Percentiles rank a stretch among this genome's conserved stretches.
phyloP scores from a whole-genome alignment of 2,888 invertebrate genomes.

The Cenopis cana region DNA sequence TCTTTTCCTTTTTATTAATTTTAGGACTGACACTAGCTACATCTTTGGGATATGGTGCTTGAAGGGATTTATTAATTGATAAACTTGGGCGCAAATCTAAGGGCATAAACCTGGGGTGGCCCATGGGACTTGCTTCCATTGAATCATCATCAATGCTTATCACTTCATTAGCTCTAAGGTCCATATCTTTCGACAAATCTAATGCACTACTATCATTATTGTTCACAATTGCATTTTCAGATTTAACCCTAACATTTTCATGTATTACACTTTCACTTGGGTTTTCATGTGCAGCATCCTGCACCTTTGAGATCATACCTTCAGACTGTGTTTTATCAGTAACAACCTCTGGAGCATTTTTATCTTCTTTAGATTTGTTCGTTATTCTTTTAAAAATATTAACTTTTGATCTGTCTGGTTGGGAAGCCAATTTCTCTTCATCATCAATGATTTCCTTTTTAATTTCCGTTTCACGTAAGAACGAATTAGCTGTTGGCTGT shows the following conservation, averaged over 20 bases:
- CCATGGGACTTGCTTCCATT: slow-evolving; percentile 66
- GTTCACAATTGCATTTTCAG: slow-evolving; percentile 77
- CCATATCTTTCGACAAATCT: slow-evolving; percentile 80
- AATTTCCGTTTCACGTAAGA: slow-evolving; percentile 72
- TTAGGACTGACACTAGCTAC: slow-evolving; percentile 84
- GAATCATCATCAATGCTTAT: slow-evolving; percentile 81
- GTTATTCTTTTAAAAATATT: slow-evolving; percentile 96
- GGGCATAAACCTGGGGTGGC: slow-evolving; percentile 56
- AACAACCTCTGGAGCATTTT: slow-evolving; percentile 72
- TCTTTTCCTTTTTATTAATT: slow-evolving; percentile 84
- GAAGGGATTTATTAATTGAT: slow-evolving; percentile 77
- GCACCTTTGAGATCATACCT: slow-evolving; percentile 76
- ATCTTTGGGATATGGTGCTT: slow-evolving; percentile 80
- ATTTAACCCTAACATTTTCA: slow-evolving; percentile 67
- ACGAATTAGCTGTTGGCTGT: slow-evolving; percentile 63
- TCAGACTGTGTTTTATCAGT: slow-evolving; percentile 75
- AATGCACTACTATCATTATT: slow-evolving; percentile 81
- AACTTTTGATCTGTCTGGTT: slow-evolving; percentile 93
- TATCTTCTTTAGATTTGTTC: slow-evolving; percentile 89
- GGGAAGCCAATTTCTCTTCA: slow-evolving; percentile 88
- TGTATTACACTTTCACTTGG: slow-evolving; percentile 61
- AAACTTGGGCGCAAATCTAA: slow-evolving; percentile 67
- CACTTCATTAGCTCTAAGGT: slow-evolving; percentile 80
- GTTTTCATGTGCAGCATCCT: slow-evolving; percentile 67
- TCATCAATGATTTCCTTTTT: slow-evolving; percentile 83